These are phyloP conservation scores for Drosophila parabipectinata DNA, from an alignment of 1,140 invertebrate species.

Conservation along the genomic window DNA sequence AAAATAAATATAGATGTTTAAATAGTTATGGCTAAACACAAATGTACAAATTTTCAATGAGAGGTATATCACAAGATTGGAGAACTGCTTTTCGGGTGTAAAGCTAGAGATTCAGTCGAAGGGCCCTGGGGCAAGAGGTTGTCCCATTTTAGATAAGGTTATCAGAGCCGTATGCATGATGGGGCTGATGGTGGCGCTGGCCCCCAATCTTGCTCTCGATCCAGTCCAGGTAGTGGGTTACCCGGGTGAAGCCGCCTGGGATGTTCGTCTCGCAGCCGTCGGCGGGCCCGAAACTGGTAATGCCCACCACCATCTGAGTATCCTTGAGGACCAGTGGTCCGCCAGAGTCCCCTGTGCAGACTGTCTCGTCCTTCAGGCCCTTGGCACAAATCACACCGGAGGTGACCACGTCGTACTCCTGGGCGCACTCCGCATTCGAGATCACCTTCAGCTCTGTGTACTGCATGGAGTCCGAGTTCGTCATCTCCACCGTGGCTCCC, in stretches of 20 bases:
- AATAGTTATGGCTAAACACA: constrained; percentile 63
- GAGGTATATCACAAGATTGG: constrained; percentile 71
- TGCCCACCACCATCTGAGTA: constrained; percentile 74
- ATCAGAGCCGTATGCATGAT: constrained; percentile 59
- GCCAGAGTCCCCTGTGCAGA: constrained; percentile 79
- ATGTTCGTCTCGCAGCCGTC: constrained; percentile 79
- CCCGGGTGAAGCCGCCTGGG: constrained; percentile 76
- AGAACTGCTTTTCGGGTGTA: constrained; percentile 50
- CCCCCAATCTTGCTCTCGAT: constrained; percentile 75
- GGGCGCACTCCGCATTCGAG: constrained; percentile 69
- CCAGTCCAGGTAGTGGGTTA: constrained; percentile 79
- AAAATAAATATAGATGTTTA: constrained; percentile 76
- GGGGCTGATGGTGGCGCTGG: constrained; percentile 31
- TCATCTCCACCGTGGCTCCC: constrained; percentile 73
- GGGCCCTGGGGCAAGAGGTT: constrained; percentile 11
- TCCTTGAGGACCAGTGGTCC: constrained; percentile 75
- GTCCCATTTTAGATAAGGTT: constrained; percentile 54
- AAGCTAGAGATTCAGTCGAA: constrained; percentile 74
- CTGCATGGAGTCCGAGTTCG: constrained; percentile 76
- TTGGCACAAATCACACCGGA: constrained; percentile 77
- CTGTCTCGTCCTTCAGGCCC: constrained; percentile 74
- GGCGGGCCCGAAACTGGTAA: constrained; percentile 79
- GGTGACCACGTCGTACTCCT: constrained; percentile 78
- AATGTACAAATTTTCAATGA: constrained; percentile 46
- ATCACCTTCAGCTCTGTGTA: constrained; percentile 80